Percentiles rank a stretch among this genome's conserved stretches.
Conservation (phyloP, 2,888 invertebrate species). For the Drosophila antonietae region DNA sequence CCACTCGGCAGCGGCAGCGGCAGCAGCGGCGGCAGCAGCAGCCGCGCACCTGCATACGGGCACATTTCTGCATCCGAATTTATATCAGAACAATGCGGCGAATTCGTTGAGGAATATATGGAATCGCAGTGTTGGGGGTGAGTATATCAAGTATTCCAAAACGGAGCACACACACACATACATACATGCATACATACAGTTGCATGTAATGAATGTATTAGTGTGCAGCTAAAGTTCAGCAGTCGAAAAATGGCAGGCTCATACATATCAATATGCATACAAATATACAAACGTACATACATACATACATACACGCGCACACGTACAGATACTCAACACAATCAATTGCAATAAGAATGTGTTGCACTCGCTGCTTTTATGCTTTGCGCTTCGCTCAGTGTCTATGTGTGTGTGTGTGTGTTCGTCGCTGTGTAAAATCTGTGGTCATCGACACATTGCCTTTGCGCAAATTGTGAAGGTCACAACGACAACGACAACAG, state of each 20-base stretch:
- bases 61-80: conserved; percentile 88
- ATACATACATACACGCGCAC: background rate
- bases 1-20: conserved; percentile 69
- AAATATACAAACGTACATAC: conserved; percentile 7
- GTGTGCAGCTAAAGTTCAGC: conserved; percentile 40
- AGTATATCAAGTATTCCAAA: conserved; percentile 64
- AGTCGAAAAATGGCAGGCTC: conserved; percentile 46
- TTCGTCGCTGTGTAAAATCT: conserved; percentile 76
- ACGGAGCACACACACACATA: background rate
- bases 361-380: conserved; percentile 74
- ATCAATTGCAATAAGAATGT: conserved; percentile 77
- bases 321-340: conserved; percentile 25
- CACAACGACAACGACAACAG: conserved; percentile 83
- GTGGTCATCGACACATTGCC: conserved; percentile 86
- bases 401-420: conserved; percentile 42
- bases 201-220: background rate
- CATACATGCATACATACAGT: background rate
- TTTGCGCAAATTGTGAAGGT: conserved; percentile 86
- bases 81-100: conserved; percentile 87
- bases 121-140: conserved; percentile 85
- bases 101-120: conserved; percentile 85
- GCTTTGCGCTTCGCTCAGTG: conserved; percentile 55
- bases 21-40: conserved; percentile 71
- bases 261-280: conserved; percentile 36
- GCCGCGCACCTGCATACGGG: conserved; percentile 83